These are phyloP conservation scores for Brachyopa scutellaris DNA, from an alignment of 2,888 invertebrate genomes.

Conservation along the genomic window DNA sequence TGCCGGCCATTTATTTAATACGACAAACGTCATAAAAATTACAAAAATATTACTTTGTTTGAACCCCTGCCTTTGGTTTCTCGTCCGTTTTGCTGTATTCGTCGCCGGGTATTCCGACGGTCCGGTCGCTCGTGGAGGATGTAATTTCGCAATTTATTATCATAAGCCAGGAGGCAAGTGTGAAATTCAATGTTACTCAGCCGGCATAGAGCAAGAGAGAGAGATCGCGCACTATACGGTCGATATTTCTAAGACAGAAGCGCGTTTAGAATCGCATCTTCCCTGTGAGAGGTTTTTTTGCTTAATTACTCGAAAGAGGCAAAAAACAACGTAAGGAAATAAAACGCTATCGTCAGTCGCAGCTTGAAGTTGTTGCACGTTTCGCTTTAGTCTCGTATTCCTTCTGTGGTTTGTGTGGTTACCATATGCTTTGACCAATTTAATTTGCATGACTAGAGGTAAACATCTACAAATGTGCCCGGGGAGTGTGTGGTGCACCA, in stretches of 20 bases:
- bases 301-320: conserved; percentile 48
- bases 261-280: conserved; percentile 24
- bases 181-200: conserved; percentile 64
- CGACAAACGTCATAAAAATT: conserved; percentile 71
- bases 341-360: conserved; percentile 22
- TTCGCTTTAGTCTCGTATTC: conserved; percentile 15
- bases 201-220: conserved; percentile 8
- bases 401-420: conserved; percentile 17
- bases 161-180: conserved; percentile 71
- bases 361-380: conserved; percentile 18
- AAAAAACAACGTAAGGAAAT: neutral
- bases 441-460: conserved; percentile 65
- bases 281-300: conserved; percentile 53
- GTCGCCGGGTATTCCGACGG: no score
- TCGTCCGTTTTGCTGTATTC: conserved; percentile 51
- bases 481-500: conserved; percentile 31
- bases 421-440: conserved; percentile 43
- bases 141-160: conserved; percentile 71
- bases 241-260: conserved; percentile 29
- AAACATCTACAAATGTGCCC: conserved; percentile 26
- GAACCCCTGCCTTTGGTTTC: conserved; percentile 66
- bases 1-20: conserved; percentile 65
- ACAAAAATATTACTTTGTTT: conserved; percentile 70
- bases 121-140: conserved; percentile 50
- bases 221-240: conserved; percentile 24